These are phyloP conservation scores for Agapornis canus DNA, from an alignment of 2,797 vertebrate species.

Conservation along the genomic window DNA sequence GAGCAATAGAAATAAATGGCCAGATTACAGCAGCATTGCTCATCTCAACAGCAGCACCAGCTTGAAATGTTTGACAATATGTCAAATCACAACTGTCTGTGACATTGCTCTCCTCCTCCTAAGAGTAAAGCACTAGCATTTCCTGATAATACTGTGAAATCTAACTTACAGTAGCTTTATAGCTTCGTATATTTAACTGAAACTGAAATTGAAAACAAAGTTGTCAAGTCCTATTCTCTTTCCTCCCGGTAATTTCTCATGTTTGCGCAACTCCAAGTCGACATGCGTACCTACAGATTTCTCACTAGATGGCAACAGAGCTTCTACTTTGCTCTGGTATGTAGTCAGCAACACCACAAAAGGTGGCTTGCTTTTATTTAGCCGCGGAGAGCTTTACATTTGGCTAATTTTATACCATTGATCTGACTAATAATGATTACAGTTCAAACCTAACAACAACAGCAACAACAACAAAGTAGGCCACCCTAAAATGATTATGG, in stretches of 20 bases:
- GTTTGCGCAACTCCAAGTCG: not conserved
- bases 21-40: not conserved
- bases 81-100: not conserved
- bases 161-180: not conserved
- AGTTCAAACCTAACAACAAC: not conserved
- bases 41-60: not conserved
- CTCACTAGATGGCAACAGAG: slow-evolving; percentile 69
- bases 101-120: not conserved
- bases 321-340: not conserved
- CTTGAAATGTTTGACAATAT: not conserved
- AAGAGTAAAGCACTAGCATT: not conserved
- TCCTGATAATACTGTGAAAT: not conserved
- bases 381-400: not conserved
- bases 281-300: not conserved
- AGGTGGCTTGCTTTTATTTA: not conserved
- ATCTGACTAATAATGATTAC: not conserved
- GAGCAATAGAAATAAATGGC: not conserved
- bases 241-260: not conserved
- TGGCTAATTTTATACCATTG: not conserved
- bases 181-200: not conserved
- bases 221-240: rapidly evolving
- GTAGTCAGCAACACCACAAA: not conserved
- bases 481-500: not conserved
- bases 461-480: not conserved
- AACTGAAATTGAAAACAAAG: not conserved